These are phyloP conservation scores for Ranitomeya variabilis DNA, from an alignment of 2,113 vertebrate genomes.

Conservation along the genomic window DNA sequence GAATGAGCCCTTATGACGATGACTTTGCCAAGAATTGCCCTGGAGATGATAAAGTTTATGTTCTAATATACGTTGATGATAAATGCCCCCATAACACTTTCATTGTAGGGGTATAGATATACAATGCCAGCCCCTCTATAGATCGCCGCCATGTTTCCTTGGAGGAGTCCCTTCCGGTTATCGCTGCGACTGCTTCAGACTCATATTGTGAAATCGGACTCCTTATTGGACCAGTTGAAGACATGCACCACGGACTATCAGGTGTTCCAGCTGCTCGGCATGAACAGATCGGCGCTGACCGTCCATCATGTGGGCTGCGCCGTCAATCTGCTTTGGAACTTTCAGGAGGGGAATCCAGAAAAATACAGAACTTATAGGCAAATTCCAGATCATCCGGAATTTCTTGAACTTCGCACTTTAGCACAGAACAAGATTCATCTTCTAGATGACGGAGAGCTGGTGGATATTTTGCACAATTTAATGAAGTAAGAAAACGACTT, in stretches of 20 bases:
- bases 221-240: slow-evolving; percentile 77
- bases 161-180: slow-evolving; percentile 65
- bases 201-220: slow-evolving; percentile 66
- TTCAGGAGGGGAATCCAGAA: slow-evolving; percentile 78
- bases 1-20: too few species aligned
- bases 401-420: slow-evolving; percentile 81
- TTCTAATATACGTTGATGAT: neutral
- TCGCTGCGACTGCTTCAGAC: slow-evolving; percentile 67
- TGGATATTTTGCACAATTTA: slow-evolving; percentile 78
- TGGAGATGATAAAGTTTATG: neutral
- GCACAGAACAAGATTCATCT: slow-evolving; percentile 80
- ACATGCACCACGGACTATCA: slow-evolving; percentile 81
- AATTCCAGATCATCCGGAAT: slow-evolving; percentile 80
- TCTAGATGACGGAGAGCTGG: slow-evolving; percentile 80
- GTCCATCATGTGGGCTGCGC: slow-evolving; percentile 81
- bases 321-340: slow-evolving; percentile 77
- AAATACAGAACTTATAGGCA: slow-evolving; percentile 68
- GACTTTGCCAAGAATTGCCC: too few species aligned
- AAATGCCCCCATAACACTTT: neutral
- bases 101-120: neutral
- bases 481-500: slow-evolving; percentile 72
- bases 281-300: slow-evolving; percentile 80
- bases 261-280: slow-evolving; percentile 82
- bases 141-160: slow-evolving; percentile 73
- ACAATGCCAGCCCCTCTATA: neutral